Evolutionary conservation across 2,797 vertebrate genomes (phyloP), one percentile per base, ranked within the genome.

Genomic region (Halcyon chelicuti): DNA sequence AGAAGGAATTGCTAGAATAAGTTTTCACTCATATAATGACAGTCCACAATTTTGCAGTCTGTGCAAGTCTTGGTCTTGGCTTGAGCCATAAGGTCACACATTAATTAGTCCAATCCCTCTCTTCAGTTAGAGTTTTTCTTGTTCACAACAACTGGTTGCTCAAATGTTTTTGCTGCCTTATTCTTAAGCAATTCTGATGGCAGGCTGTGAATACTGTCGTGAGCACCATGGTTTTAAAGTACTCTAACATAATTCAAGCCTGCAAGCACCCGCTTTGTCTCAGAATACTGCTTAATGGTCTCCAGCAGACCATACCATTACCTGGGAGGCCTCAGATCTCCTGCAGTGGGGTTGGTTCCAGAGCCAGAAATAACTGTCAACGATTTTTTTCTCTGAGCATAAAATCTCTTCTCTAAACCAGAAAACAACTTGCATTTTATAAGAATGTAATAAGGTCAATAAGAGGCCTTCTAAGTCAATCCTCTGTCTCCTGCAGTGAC

Each of bases 351-450:
- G 0, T 22, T 90, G 76, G 21, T 73, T 95, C 70, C 63, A 73
- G 76, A 70, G 76, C 3, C 44, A 96, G 62, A 95, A 94, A 94
- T 82, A 93, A 72, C 73, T 76, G 73, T 66, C 52, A 81, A 78
- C 70, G 35, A 44, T 67, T 40, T 85, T 47, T 49, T 92, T 70
- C 23, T 73, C 58, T 63, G 55, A 90, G 74, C 39, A 79, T 65
- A 91, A 95, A 96, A 94, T 86, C n/a, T 93, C 88, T 81, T 40
- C 80, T 86, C 37, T 87, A 90, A 95, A 94, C 44, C 55, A 94
- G 79, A 95, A 94, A 96, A 96, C 40, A 76, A 92, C n/a, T 95
- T 92, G 67, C 22, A 81, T 95, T 95, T 93, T 78, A 49, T 90
- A 90, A 93, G 76, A 77, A 76, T 67, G 31, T 66, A 95, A 81